phyloP scores from a whole-genome alignment of 2,113 vertebrate species.

The Rhinoptilus africanus region DNA sequence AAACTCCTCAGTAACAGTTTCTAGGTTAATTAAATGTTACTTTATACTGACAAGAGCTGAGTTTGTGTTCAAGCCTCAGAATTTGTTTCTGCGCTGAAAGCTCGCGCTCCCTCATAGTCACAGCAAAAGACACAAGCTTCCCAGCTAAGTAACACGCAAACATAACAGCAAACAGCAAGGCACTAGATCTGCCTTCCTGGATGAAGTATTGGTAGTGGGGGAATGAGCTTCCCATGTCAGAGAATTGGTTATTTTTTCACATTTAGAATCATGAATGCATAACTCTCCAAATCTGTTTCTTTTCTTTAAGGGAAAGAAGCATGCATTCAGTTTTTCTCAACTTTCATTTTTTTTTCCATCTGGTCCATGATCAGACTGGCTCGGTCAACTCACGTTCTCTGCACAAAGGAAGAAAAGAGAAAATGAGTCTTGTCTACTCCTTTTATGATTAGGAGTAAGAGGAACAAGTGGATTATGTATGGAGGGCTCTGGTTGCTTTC shows the following conservation, averaged over 20 bases:
- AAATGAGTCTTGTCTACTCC: not conserved
- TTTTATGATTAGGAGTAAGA: not conserved
- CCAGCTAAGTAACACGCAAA: not conserved
- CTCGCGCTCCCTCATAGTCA: not conserved
- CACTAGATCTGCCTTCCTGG: not conserved
- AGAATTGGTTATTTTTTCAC: not conserved
- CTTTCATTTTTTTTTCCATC: not conserved
- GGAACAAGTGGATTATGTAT: rapidly evolving
- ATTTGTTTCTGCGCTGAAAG: not conserved
- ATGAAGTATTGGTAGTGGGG: not conserved
- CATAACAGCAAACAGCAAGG: not conserved
- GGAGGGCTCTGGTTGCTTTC: not conserved
- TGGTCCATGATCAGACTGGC: not conserved
- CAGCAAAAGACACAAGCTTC: not conserved
- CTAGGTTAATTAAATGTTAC: constrained; percentile 11
- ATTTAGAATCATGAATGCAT: not conserved
- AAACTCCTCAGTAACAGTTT: constrained; percentile 7
- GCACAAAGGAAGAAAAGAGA: not conserved
- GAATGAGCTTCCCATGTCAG: not conserved
- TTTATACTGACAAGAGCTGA: not conserved
- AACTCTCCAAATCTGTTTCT: not conserved
- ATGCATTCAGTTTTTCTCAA: not conserved
- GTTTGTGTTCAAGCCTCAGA: not conserved
- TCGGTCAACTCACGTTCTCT: not conserved
- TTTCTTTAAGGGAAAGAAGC: not conserved